Evolutionary conservation across 2,888 invertebrate genomes (phyloP).

Genomic region (Acrobasis repandana): DNA sequence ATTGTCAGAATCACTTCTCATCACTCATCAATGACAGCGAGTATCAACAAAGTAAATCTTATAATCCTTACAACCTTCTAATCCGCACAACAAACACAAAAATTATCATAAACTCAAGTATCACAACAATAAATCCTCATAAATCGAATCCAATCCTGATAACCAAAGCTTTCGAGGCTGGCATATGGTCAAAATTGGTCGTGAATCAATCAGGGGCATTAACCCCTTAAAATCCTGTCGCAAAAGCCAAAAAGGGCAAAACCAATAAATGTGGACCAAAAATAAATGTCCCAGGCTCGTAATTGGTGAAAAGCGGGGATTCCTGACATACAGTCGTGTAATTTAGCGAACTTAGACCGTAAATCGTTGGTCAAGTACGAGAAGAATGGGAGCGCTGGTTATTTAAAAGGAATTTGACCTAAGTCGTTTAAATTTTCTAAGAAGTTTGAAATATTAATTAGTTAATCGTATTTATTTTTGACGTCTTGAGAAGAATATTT

Average conservation of each 20-base stretch:
- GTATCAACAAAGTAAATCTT: neutral
- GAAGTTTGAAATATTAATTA: neutral
- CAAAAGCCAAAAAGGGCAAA: slow-evolving; percentile 33
- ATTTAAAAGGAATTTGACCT: neutral
- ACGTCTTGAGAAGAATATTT: neutral
- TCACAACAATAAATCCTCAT: slow-evolving; percentile 28
- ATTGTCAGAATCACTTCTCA: too few species aligned
- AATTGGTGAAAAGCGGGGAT: slow-evolving; percentile 34
- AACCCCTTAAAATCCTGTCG: slow-evolving; percentile 30
- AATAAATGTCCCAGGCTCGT: slow-evolving; percentile 35
- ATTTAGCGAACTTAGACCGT: neutral
- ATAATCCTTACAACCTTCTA: neutral
- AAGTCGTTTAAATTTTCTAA: neutral
- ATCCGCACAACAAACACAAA: neutral
- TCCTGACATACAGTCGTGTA: neutral
- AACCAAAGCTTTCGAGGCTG: slow-evolving; percentile 31
- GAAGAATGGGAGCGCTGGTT: neutral
- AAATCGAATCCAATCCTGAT: slow-evolving; percentile 30
- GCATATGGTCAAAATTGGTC: slow-evolving; percentile 27
- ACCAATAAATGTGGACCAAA: slow-evolving; percentile 35
- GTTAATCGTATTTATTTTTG: neutral
- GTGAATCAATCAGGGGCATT: slow-evolving; percentile 37
- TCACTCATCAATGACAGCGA: too few species aligned
- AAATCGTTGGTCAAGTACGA: neutral
- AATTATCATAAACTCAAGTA: slow-evolving; percentile 9